Evolutionary conservation across 2,113 vertebrate species (phyloP), one percentile per base, ranked within the genome.

Genomic region (Pyxicephalus adspersus): DNA sequence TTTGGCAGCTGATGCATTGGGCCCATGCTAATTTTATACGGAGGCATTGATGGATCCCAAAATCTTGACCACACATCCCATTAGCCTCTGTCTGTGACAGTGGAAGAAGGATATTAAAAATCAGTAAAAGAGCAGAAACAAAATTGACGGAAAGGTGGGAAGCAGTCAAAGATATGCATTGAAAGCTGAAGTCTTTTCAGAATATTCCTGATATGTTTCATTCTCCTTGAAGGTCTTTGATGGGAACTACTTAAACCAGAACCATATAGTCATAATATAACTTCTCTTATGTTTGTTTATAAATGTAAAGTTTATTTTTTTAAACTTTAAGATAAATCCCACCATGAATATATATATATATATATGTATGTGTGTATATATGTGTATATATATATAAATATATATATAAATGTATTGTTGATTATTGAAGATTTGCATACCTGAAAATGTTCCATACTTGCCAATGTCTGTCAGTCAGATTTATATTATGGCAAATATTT

Each of bases 31-130:
- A 97, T 96, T 96, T 93, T 92, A 93, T 88, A 92, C 90, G 86
- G 91, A 95, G 92, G 92, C 94, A 91, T 91, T 97, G 97, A 98
- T 95, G 95, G 96, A 95, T 96, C 95, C 96, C 94, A 92, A 97
- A 98, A 96, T 96, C 95, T 96, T 97, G 95, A 97, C 96, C 96
- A 95, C 94, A 95, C 92, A 92, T 97, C 96, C 96, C 94, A 97
- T 98, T 99, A 98, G 95, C 96, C 96, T 92, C 95, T 96, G 94
- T 94, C 95, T 93, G 84, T 96, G 95, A 95, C 96, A 96, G 93
- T 86, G 91, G 94, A 91, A 95, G 94, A 95, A 94, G 93, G 91
- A 95, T 94, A 93, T 93, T 85, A 90, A 89, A 94, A 91, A 92
- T 92, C 84, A 83, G 84, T 22, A 83, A 89, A 90, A 87, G 91